Base-by-base conservation (phyloP, 2,113 vertebrate genomes). In the Eclectus roratus region DNA sequence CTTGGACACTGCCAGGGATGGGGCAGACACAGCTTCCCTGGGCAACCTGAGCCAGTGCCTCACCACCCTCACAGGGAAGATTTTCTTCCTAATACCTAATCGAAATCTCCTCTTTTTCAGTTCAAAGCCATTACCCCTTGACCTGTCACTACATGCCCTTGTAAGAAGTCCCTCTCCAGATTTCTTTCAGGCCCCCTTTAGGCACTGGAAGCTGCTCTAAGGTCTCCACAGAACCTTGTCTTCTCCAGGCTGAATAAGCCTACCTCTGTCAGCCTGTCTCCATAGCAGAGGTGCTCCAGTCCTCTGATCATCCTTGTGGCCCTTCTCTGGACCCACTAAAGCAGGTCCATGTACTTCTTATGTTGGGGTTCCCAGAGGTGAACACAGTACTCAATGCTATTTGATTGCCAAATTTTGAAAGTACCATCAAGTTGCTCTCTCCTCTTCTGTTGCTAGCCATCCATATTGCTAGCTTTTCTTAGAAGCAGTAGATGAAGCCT, bases 401-500 rank as follows among this genome's bases (percentile, higher is more conserved):
- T 58, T 77, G 88, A 95, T 47, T 85, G 79, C 23, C 43, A 61
- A 71, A 91, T 80, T 90, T 70, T 90, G 56, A 41, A 84, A 79
- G 83, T 64, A 69, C 78, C 68, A 50, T 80, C 73, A 69, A 88
- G 80, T 85, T 91, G 66, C 56, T 44, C 31, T 85, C 47, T 83
- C 43, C 60, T 69, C 79, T 78, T 66, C 78, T 71, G 79, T 80
- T 82, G 84, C 90, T 87, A 84, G 56, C 64, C 47, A 89, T 80
- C 65, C 83, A 63, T 58, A 35, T 31, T 0, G 53, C 73, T 72
- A 72, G 64, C 87, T 96, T 94, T 97, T 94, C 95, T 91, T 77
- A 91, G 90, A 94, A 95, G 84, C 85, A 80, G 84, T 61, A 94
- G 90, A 93, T 95, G 82, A 96, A 88, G 79, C 66, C 70, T 93